These are phyloP conservation scores for Drosophila fulvimacula DNA, from an alignment of 2,888 invertebrate genomes.

Conservation along the genomic window DNA sequence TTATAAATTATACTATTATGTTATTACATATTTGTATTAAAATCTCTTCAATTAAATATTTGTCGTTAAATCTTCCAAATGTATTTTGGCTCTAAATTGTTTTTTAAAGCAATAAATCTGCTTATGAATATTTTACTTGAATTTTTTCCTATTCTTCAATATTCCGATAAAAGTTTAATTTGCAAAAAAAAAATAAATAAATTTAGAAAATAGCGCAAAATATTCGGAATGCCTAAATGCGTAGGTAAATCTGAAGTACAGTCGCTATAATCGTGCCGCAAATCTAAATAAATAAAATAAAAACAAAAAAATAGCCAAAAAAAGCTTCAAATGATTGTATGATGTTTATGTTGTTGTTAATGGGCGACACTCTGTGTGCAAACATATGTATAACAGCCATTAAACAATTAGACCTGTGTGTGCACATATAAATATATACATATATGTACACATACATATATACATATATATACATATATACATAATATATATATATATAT, in stretches of 20 bases:
- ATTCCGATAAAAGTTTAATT: neutral
- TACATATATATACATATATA: neutral
- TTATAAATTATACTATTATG: too few species aligned
- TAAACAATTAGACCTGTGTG: conserved; percentile 63
- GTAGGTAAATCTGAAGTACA: conserved; percentile 36
- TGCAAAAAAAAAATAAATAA: neutral
- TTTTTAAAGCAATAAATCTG: neutral
- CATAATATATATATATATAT: neutral
- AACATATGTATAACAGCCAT: conserved; percentile 42
- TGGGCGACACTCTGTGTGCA: conserved; percentile 19
- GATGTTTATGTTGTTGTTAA: conserved; percentile 35
- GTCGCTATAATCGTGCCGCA: conserved; percentile 29
- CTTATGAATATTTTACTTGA: neutral
- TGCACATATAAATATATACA: neutral
- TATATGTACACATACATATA: neutral
- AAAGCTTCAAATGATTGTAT: conserved; percentile 7
- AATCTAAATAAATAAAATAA: conserved; percentile 23
- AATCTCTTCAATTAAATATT: too few species aligned
- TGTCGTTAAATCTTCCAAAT: neutral
- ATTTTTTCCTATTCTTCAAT: neutral
- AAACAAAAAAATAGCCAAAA: conserved; percentile 12
- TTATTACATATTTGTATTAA: too few species aligned
- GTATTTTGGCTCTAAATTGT: too few species aligned
- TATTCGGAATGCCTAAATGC: neutral
- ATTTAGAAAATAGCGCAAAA: neutral